Percentiles rank a stretch among this genome's conserved stretches.
Conservation (phyloP, 2,888 invertebrate species). For the Macaria liturata region DNA sequence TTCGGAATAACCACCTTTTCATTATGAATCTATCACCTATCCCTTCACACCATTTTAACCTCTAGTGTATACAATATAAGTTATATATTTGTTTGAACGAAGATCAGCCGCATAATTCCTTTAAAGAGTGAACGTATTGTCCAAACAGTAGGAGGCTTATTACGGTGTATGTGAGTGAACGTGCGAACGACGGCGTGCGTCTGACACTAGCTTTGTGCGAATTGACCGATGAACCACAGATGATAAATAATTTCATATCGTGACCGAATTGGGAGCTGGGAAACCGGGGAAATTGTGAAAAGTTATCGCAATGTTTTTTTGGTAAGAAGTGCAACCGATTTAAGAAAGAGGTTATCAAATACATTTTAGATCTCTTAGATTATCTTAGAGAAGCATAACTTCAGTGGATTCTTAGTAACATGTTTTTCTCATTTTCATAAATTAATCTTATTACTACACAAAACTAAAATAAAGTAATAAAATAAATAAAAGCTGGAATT, state of each 20-base stretch:
- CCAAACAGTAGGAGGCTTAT: slow-evolving; percentile 57
- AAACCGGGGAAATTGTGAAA: slow-evolving; percentile 9
- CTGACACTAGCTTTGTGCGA: slow-evolving; percentile 48
- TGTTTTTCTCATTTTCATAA: too few relatives aligned
- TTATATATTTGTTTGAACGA: slow-evolving; percentile 3
- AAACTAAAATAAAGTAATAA: too few relatives aligned
- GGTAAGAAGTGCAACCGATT: not conserved
- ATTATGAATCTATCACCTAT: slow-evolving; percentile 25
- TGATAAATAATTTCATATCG: slow-evolving; percentile 45
- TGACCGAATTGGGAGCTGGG: slow-evolving; percentile 31
- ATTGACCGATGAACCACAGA: slow-evolving; percentile 50
- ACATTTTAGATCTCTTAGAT: too few relatives aligned
- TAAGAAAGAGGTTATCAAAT: too few relatives aligned
- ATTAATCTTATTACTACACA: too few relatives aligned
- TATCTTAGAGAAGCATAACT: too few relatives aligned
- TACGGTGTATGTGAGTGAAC: slow-evolving; percentile 37
- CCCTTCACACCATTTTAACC: slow-evolving; percentile 5
- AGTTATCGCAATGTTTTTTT: too few relatives aligned
- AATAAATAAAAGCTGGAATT: too few relatives aligned
- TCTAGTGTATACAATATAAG: fast-evolving
- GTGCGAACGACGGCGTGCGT: slow-evolving; percentile 54
- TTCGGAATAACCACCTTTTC: slow-evolving; percentile 31
- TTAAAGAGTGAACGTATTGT: slow-evolving; percentile 4
- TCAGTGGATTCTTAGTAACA: too few relatives aligned
- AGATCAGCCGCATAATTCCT: too few relatives aligned